Percentiles rank a stretch among this genome's conserved stretches.
Evolutionary conservation across 2,888 invertebrate genomes (phyloP).

Genomic region (Nomada fabriciana): DNA sequence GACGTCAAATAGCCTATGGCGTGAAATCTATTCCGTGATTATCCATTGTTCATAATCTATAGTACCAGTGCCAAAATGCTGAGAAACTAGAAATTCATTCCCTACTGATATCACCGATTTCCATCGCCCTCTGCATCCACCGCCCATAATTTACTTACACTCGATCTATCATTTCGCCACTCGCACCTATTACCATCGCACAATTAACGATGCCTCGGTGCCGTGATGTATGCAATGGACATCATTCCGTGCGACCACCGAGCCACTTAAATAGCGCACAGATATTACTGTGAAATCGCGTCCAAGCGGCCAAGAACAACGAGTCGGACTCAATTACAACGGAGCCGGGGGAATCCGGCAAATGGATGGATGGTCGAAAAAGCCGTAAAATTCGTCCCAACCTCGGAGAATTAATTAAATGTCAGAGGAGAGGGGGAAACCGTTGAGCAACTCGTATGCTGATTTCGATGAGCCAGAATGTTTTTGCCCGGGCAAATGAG

Average conservation of each 20-base stretch:
- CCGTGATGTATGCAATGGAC: neutral
- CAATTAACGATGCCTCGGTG: neutral
- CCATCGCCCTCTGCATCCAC: neutral
- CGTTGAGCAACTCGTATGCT: conserved; percentile 11
- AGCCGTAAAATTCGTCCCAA: conserved; percentile 13
- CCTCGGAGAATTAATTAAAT: conserved; percentile 55
- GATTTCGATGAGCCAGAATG: conserved; percentile 42
- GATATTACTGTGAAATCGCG: neutral
- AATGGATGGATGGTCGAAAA: conserved; percentile 22
- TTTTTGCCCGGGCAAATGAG: neutral
- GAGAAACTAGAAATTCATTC: neutral
- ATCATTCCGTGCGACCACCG: neutral
- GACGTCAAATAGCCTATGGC: too few species aligned
- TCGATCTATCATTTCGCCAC: neutral
- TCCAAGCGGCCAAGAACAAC: conserved; percentile 4
- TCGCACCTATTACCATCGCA: neutral
- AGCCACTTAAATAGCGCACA: neutral
- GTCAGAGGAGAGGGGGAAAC: neutral
- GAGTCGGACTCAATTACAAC: conserved; percentile 35
- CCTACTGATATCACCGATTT: neutral
- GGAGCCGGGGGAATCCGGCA: neutral
- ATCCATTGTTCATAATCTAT: too few species aligned
- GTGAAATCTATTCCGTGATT: too few species aligned
- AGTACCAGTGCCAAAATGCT: too few species aligned
- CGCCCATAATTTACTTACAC: neutral